These are phyloP conservation scores for Acanthisitta chloris DNA, from an alignment of 2,113 vertebrate species.

Conservation along the genomic window DNA sequence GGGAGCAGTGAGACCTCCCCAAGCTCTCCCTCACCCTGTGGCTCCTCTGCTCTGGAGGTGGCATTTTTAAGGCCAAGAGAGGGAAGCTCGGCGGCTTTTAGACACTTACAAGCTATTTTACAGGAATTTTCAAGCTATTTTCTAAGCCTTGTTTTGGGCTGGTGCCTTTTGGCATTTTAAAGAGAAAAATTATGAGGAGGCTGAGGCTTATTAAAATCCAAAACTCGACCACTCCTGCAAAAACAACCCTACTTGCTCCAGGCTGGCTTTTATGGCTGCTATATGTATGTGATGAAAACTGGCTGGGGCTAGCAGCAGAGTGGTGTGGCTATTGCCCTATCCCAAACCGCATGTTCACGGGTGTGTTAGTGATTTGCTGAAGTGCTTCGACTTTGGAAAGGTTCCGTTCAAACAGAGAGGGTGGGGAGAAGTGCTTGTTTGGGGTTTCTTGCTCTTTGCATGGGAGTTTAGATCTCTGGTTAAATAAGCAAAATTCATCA, in stretches of 20 bases:
- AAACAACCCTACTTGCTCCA: conserved; percentile 30
- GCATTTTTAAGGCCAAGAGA: background rate
- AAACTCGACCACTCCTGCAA: conserved; percentile 40
- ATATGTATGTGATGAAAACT: conserved; percentile 10
- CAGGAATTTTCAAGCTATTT: conserved; percentile 3
- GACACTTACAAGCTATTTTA: conserved; percentile 53
- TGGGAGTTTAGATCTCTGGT: background rate
- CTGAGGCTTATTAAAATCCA: conserved; percentile 70
- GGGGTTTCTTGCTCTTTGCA: background rate
- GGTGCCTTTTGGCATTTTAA: conserved; percentile 57
- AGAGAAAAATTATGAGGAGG: conserved; percentile 23
- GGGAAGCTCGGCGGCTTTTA: background rate
- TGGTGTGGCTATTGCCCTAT: background rate
- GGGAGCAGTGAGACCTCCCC: background rate
- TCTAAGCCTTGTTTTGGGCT: conserved; percentile 42
- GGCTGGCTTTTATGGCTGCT: conserved; percentile 38
- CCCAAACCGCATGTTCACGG: conserved; percentile 53
- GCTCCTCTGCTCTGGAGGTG: background rate
- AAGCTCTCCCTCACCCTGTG: background rate
- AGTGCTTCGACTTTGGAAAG: background rate
- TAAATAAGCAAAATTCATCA: background rate
- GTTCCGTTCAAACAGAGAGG: background rate
- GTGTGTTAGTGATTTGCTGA: conserved; percentile 30
- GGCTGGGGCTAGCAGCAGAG: background rate
- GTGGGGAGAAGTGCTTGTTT: fast-evolving